phyloP scores from a whole-genome alignment of 2,797 vertebrate genomes.

The Lutjanus campechanus region DNA sequence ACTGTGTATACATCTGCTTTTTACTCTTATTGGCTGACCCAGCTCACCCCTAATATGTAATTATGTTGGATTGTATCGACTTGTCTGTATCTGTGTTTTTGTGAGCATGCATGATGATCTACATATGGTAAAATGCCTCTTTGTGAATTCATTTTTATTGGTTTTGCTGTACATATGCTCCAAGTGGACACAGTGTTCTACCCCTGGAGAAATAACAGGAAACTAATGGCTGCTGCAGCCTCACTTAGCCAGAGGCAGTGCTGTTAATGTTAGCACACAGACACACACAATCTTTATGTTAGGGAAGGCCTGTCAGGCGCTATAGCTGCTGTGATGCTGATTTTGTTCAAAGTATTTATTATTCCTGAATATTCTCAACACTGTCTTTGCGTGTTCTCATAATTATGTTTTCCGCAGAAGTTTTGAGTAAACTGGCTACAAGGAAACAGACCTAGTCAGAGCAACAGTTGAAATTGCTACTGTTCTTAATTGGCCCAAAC shows the following conservation, averaged over 20 bases:
- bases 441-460: conserved; percentile 43
- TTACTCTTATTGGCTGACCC: conserved; percentile 1
- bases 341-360: conserved; percentile 47
- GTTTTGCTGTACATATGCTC: conserved; percentile 6
- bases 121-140: conserved; percentile 17
- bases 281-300: not conserved
- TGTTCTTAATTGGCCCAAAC: conserved; percentile 82
- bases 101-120: conserved; percentile 30
- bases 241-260: conserved; percentile 26
- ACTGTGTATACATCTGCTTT: not conserved
- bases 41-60: not conserved
- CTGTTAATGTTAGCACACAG: conserved; percentile 27
- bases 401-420: conserved; percentile 42
- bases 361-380: conserved; percentile 11
- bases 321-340: conserved; percentile 28
- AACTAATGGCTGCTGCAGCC: conserved; percentile 34
- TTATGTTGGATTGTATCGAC: conserved; percentile 2
- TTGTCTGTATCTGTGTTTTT: conserved; percentile 20
- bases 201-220: conserved; percentile 30
- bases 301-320: conserved; percentile 20
- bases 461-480: conserved; percentile 75
- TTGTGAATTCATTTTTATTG: conserved; percentile 39
- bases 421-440: conserved; percentile 40
- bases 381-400: conserved; percentile 14
- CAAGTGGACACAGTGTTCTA: conserved; percentile 19